phyloP scores from a whole-genome alignment of 1,140 invertebrate species.

The Pygmarrhopalites habei region DNA sequence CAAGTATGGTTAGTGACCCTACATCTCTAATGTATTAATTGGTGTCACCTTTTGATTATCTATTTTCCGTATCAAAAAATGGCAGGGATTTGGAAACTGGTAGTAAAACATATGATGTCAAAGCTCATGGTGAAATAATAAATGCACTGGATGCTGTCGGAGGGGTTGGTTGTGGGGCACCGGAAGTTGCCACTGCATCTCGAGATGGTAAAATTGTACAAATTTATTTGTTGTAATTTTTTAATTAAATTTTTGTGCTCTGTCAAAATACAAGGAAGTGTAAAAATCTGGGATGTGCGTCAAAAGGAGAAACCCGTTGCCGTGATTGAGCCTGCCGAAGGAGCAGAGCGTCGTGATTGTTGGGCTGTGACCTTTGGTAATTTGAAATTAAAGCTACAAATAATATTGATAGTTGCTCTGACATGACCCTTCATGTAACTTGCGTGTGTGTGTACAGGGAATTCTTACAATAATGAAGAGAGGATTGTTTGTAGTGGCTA shows the following conservation, averaged over 20 bases:
- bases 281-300: conserved; percentile 92
- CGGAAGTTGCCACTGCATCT: conserved; percentile 88
- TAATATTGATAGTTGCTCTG: too few relatives aligned
- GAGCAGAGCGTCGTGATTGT: conserved; percentile 64
- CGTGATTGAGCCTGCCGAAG: conserved; percentile 66
- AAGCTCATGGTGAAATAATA: conserved; percentile 80
- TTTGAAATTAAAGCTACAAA: conserved; percentile 11
- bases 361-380: conserved; percentile 78
- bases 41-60: too few relatives aligned
- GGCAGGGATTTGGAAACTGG: conserved; percentile 69
- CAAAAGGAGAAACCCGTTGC: conserved; percentile 79
- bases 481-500: conserved; percentile 81
- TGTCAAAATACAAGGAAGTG: too few relatives aligned
- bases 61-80: too few relatives aligned
- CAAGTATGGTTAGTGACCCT: conserved; percentile 68
- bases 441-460: too few relatives aligned
- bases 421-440: too few relatives aligned
- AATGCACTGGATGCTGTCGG: conserved; percentile 90
- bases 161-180: conserved; percentile 73
- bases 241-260: too few relatives aligned
- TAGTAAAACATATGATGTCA: conserved; percentile 67
- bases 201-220: conserved; percentile 72
- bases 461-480: conserved; percentile 78
- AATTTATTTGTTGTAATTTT: too few relatives aligned
- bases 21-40: too few relatives aligned